Evolutionary conservation across 1,140 invertebrate genomes (phyloP).

Genomic region (Cydia fagiglandana): DNA sequence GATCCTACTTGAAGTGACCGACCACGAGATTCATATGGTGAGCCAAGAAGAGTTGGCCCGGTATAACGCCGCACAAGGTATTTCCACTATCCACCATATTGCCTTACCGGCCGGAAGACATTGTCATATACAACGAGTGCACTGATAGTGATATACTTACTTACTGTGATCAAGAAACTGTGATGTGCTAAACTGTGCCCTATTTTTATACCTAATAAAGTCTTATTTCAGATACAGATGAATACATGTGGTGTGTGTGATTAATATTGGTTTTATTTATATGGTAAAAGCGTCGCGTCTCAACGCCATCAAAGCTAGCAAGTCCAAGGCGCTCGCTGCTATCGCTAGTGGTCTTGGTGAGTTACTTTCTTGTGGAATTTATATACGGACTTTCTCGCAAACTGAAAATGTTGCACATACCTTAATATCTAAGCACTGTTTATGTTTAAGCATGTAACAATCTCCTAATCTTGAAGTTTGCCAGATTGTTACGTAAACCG

Average conservation of each 20-base stretch:
- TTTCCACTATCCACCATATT: conserved; percentile 59
- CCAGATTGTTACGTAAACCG: conserved; percentile 49
- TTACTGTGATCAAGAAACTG: conserved; percentile 51
- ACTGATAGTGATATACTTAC: conserved; percentile 55
- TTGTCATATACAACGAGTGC: conserved; percentile 56
- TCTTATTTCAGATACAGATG: conserved; percentile 75
- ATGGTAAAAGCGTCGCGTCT: conserved; percentile 80
- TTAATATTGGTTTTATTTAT: conserved; percentile 80
- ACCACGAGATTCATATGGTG: conserved; percentile 90
- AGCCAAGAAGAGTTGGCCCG: conserved; percentile 85
- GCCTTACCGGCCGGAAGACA: conserved; percentile 64
- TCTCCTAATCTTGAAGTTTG: conserved; percentile 41
- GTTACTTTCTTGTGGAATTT: conserved; percentile 49
- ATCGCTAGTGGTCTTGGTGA: conserved; percentile 77
- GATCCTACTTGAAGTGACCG: conserved; percentile 95
- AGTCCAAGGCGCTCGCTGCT: conserved; percentile 78
- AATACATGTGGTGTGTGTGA: conserved; percentile 73
- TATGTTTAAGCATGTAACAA: neutral
- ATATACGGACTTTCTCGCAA: conserved; percentile 49
- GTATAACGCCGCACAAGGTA: conserved; percentile 78
- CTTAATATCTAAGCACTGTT: neutral
- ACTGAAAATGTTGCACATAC: conserved; percentile 27
- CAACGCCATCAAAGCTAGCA: conserved; percentile 77
- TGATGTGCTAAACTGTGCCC: conserved; percentile 58
- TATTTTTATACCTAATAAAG: conserved; percentile 65